phyloP scores from a whole-genome alignment of 1,140 invertebrate species.

The Procambarus virginalis region DNA sequence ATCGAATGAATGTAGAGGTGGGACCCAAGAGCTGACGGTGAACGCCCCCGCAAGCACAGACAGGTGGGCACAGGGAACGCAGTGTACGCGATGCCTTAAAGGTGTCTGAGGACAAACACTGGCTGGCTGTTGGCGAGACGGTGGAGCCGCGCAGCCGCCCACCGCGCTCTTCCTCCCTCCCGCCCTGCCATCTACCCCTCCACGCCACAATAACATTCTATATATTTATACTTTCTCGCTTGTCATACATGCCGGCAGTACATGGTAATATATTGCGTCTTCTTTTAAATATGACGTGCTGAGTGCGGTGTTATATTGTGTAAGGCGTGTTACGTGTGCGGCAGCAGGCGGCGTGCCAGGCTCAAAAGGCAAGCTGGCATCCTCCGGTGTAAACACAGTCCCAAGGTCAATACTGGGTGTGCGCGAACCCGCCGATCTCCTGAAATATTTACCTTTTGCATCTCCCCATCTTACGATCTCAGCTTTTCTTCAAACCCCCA shows the following conservation, averaged over 20 bases:
- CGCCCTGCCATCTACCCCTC: background rate
- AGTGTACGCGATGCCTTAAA: conserved; percentile 19
- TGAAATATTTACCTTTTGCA: conserved; percentile 34
- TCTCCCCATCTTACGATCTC: background rate
- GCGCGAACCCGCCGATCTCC: conserved; percentile 49
- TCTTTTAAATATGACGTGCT: background rate
- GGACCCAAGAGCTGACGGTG: no score
- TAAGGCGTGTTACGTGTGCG: background rate
- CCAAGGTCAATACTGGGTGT: conserved; percentile 61
- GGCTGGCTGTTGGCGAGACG: conserved; percentile 1
- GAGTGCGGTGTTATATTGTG: background rate
- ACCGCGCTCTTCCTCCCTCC: background rate
- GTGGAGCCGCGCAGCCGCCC: conserved; percentile 16
- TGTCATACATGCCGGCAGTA: background rate
- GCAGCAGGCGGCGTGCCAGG: background rate
- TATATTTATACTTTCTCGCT: background rate
- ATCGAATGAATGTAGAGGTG: no score
- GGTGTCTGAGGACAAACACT: conserved; percentile 55
- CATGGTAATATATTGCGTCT: background rate
- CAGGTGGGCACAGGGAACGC: background rate
- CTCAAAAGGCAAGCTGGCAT: conserved; percentile 20
- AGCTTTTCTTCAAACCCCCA: background rate
- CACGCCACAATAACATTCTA: background rate
- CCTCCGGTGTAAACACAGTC: conserved; percentile 45
- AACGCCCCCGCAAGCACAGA: background rate